These are phyloP conservation scores for Eulemur coronatus DNA, from an alignment of 2,797 vertebrate species.

Conservation along the genomic window DNA sequence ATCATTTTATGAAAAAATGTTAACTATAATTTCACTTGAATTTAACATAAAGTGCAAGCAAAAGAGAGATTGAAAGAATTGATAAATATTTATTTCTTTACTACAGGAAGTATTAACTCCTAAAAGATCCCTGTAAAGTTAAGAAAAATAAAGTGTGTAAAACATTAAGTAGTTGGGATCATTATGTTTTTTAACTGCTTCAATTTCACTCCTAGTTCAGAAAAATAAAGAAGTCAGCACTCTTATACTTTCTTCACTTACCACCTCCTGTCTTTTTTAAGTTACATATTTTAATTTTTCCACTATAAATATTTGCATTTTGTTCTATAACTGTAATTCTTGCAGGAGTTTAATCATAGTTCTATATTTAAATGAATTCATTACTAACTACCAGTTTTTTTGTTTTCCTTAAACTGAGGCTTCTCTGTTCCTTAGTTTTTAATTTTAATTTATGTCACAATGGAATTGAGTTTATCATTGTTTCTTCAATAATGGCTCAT, in stretches of 20 bases:
- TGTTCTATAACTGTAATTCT: neutral
- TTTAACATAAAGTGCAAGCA: neutral
- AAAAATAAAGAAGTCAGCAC: neutral
- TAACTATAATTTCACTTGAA: neutral
- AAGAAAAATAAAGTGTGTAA: neutral
- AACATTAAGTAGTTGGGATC: neutral
- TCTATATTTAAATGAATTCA: neutral
- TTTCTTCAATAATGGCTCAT: neutral
- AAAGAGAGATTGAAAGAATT: neutral
- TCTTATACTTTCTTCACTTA: neutral
- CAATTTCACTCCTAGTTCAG: neutral
- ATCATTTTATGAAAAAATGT: conserved; percentile 1
- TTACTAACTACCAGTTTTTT: neutral
- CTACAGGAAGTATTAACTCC: neutral
- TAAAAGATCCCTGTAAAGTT: neutral
- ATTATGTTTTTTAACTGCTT: neutral
- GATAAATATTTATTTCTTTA: neutral
- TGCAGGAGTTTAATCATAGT: neutral
- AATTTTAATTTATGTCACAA: neutral
- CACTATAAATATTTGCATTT: neutral
- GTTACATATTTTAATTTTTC: neutral
- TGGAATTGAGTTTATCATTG: neutral
- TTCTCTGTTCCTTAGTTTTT: neutral
- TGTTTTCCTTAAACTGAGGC: neutral
- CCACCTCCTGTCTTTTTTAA: neutral